phyloP scores from a whole-genome alignment of 2,888 invertebrate genomes.

The Tipula confusa region DNA sequence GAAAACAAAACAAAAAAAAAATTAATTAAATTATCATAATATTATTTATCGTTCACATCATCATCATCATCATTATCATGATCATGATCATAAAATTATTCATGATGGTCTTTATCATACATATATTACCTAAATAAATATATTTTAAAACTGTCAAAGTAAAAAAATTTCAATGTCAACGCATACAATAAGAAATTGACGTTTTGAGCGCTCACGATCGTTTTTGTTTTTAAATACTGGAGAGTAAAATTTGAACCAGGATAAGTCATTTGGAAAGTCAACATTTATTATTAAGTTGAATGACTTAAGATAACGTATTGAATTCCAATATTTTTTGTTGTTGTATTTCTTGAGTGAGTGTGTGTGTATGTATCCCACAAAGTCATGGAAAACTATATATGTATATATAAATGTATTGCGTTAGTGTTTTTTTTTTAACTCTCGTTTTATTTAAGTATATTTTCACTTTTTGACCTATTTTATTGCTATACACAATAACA shows the following conservation, averaged over 20 bases:
- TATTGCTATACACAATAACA: background rate
- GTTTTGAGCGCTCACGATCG: background rate
- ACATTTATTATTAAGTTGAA: background rate
- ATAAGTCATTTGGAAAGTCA: background rate
- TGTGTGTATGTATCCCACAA: background rate
- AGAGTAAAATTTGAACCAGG: background rate
- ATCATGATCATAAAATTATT: background rate
- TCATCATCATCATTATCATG: background rate
- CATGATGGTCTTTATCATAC: background rate
- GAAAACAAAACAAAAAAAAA: background rate
- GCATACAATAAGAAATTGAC: background rate
- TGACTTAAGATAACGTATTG: background rate
- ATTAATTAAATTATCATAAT: background rate
- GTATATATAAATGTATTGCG: background rate
- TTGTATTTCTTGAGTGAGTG: background rate
- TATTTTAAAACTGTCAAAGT: too few relatives aligned
- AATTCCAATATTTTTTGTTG: background rate
- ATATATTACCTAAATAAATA: background rate
- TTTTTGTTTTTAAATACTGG: background rate
- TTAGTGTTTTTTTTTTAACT: background rate
- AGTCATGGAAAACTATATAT: background rate
- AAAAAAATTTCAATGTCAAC: background rate
- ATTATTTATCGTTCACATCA: background rate
- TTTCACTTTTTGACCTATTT: conserved; percentile 20
- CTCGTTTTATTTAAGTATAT: background rate